Evolutionary conservation across 2,888 invertebrate species (phyloP).

Genomic region (Sipha maydis): DNA sequence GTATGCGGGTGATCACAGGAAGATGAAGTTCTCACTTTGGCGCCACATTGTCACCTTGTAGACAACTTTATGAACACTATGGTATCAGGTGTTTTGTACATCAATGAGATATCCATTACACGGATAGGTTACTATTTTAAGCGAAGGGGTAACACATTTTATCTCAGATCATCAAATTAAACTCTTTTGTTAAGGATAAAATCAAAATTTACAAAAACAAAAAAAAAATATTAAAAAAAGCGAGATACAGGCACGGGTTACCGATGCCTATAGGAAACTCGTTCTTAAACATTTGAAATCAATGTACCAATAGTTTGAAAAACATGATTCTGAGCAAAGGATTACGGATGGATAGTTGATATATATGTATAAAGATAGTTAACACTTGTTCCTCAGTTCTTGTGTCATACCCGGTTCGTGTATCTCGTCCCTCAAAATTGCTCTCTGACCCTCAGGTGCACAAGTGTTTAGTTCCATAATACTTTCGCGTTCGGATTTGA

Average conservation of each 20-base stretch:
- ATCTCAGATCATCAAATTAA: slow-evolving; percentile 22
- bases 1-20: slow-evolving; percentile 61
- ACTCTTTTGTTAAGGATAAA: slow-evolving; percentile 1
- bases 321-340: no score
- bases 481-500: no score
- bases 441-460: no score
- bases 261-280: no score
- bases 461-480: no score
- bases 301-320: not conserved
- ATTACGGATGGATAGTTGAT: no score
- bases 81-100: slow-evolving; percentile 34
- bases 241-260: no score
- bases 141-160: not conserved
- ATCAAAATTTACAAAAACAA: not conserved
- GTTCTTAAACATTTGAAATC: not conserved
- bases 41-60: slow-evolving; percentile 60
- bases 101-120: slow-evolving; percentile 50
- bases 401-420: no score
- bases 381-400: no score
- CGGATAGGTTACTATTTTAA: slow-evolving; percentile 3
- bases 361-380: no score
- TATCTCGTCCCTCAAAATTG: no score
- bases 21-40: slow-evolving; percentile 54
- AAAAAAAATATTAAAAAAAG: not conserved
- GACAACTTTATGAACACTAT: slow-evolving; percentile 47